Evolutionary conservation across 30 jellyfish, hydroid and myxozoan genomes (phyloP).

Genomic region (Hydractinia symbiolongicarpus): DNA sequence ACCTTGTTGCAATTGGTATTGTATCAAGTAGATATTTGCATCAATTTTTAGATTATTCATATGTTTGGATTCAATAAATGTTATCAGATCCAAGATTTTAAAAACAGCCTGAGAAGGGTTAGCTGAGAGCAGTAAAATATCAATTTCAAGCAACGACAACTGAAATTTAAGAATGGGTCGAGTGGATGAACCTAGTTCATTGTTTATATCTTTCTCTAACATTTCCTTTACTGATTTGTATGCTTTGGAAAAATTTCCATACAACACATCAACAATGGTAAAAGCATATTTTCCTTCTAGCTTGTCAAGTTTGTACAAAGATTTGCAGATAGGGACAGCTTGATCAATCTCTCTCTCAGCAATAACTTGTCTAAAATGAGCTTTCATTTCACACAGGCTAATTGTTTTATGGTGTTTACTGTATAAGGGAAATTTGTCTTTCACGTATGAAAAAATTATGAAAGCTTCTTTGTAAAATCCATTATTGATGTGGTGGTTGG

Average conservation of each 20-base stretch:
- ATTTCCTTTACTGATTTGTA: neutral
- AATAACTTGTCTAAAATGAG: constrained; percentile 1
- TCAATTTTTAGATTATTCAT: constrained; percentile 15
- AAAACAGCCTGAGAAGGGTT: neutral
- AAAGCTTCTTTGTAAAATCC: constrained; percentile 15
- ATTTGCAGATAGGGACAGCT: neutral
- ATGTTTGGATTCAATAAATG: neutral
- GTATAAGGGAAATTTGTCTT: constrained; percentile 1
- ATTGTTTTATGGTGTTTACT: constrained; percentile 8
- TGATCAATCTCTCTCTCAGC: constrained; percentile 14
- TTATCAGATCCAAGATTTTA: constrained; percentile 7
- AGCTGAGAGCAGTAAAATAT: constrained; percentile 4
- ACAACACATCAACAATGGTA: constrained; percentile 12
- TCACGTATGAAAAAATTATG: neutral
- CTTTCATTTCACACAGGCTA: neutral
- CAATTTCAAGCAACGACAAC: neutral
- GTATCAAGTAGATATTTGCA: constrained; percentile 11
- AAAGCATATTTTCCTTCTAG: constrained; percentile 10
- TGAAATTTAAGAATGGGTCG: constrained; percentile 1
- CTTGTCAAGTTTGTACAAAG: neutral
- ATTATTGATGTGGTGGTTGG: neutral
- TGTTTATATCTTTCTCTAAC: neutral
- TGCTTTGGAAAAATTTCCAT: constrained; percentile 24
- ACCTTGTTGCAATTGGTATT: neutral
- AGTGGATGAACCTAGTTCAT: neutral